Conservation (phyloP, 2,888 invertebrate species). For the Apamea anceps region DNA sequence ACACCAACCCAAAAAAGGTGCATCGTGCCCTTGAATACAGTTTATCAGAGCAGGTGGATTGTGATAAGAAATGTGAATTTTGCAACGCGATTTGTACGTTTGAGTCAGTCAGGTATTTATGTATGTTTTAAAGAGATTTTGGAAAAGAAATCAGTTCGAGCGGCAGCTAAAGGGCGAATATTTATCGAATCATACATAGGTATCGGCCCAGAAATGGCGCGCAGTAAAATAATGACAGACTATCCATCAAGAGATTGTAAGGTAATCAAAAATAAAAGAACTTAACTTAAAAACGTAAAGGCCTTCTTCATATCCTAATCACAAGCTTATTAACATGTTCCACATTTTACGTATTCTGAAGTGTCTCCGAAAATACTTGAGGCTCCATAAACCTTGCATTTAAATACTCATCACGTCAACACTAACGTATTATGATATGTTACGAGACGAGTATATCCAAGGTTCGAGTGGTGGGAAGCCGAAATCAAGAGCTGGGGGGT, state of each 20-base stretch:
- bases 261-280: slow-evolving; percentile 12
- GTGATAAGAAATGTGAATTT: slow-evolving; percentile 39
- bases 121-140: neutral
- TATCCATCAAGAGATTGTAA: slow-evolving; percentile 15
- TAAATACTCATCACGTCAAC: slow-evolving; percentile 73
- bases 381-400: slow-evolving; percentile 58
- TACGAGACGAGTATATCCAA: slow-evolving; percentile 72
- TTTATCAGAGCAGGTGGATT: slow-evolving; percentile 43
- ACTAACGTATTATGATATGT: slow-evolving; percentile 80
- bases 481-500: slow-evolving; percentile 76
- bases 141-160: neutral
- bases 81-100: slow-evolving; percentile 9
- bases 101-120: neutral
- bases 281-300: slow-evolving; percentile 3
- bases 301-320: slow-evolving; percentile 14
- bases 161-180: slow-evolving; percentile 18
- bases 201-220: neutral
- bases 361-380: slow-evolving; percentile 44
- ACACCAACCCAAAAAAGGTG: slow-evolving; percentile 38
- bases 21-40: slow-evolving; percentile 26
- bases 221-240: slow-evolving; percentile 4
- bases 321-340: slow-evolving; percentile 10
- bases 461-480: slow-evolving; percentile 81
- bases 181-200: neutral
- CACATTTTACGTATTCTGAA: slow-evolving; percentile 53